Percentiles rank a stretch among this genome's conserved stretches.
phyloP scores from a whole-genome alignment of 2,113 vertebrate genomes.

The Notothenia coriiceps region DNA sequence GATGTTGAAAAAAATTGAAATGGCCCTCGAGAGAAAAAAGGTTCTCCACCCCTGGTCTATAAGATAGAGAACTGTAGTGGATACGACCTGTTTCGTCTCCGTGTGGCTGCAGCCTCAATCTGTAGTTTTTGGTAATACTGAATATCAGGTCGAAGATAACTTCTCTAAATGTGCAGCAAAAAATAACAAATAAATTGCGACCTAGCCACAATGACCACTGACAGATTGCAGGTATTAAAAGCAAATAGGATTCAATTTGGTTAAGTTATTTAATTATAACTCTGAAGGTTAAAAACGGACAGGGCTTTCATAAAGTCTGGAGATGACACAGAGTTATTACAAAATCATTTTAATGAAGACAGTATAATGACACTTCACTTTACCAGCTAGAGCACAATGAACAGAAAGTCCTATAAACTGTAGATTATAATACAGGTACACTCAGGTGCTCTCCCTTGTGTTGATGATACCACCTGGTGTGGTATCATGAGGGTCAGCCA shows the following conservation, averaged over 20 bases:
- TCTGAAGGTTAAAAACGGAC: background rate
- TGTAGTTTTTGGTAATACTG: no score
- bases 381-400: slow-evolving; percentile 52
- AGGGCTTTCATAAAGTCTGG: background rate
- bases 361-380: slow-evolving; percentile 57
- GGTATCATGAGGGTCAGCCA: slow-evolving; percentile 1
- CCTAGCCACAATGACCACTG: no score
- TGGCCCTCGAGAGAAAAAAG: no score
- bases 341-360: slow-evolving; percentile 71
- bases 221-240: no score
- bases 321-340: slow-evolving; percentile 57
- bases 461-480: slow-evolving; percentile 23
- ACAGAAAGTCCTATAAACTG: slow-evolving; percentile 35
- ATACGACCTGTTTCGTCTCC: no score
- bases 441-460: slow-evolving; percentile 19
- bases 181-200: no score
- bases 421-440: background rate
- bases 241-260: background rate
- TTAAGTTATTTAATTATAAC: background rate
- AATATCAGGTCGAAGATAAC: no score
- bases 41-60: no score
- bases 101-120: no score
- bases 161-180: no score
- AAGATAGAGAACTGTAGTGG: no score
- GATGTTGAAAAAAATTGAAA: no score